Percentiles rank a stretch among this genome's conserved stretches.
These are phyloP conservation scores for Clarias fuscus DNA, from an alignment of 2,797 vertebrate genomes.

Conservation along the genomic window DNA sequence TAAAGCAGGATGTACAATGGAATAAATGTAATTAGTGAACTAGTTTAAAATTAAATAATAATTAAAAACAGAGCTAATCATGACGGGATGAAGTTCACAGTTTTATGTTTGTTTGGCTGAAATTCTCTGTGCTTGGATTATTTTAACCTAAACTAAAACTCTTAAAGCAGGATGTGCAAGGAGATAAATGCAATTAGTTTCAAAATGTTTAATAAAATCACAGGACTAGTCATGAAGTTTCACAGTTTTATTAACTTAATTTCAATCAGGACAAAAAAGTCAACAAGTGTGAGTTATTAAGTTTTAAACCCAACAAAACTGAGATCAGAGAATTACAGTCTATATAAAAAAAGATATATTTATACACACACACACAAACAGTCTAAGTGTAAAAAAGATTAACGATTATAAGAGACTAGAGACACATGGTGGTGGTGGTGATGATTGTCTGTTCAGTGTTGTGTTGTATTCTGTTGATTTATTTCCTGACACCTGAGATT, in stretches of 20 bases:
- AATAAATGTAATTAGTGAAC: neutral
- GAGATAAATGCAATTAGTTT: too few relatives aligned
- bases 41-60: neutral
- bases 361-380: neutral
- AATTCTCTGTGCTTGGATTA: too few relatives aligned
- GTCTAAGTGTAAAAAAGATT: neutral
- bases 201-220: too few relatives aligned
- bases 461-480: neutral
- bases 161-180: too few relatives aligned
- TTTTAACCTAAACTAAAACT: too few relatives aligned
- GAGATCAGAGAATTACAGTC: neutral
- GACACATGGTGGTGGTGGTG: too few relatives aligned
- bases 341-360: neutral
- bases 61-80: neutral
- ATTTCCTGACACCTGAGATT: neutral
- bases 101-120: neutral
- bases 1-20: neutral
- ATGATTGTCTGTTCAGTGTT: neutral
- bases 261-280: too few relatives aligned
- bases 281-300: too few relatives aligned
- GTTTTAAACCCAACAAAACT: neutral
- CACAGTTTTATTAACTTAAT: too few relatives aligned
- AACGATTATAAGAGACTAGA: neutral
- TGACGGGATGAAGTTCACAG: neutral
- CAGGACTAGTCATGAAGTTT: too few relatives aligned